Base-by-base conservation (phyloP, 1,140 invertebrate species). In the Procambarus clarkii region DNA sequence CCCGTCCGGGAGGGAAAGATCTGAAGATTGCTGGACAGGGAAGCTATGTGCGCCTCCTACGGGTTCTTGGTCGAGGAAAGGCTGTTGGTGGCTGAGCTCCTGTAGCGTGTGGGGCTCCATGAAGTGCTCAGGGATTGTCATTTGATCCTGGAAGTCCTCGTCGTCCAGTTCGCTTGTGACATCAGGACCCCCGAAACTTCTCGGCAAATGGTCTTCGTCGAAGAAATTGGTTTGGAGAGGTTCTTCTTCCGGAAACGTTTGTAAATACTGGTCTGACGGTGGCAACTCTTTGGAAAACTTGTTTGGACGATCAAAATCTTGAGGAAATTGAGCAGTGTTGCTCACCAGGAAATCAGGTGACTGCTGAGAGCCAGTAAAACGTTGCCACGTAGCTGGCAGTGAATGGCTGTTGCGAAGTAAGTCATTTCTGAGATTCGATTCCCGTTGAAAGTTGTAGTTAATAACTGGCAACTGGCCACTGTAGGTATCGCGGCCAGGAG, bases 91-190 rank as follows among this genome's bases (percentile, higher is more conserved):
- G 9, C 54, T 74, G 74, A 78, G 60, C 24, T 76, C 74, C 50
- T 15, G 45, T 5, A 86, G 24, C 9, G 71, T 34, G 2, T 48
- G 46, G 21, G 69, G 71, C 18, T 48, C 74, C 34, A 45, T 5
- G n/a, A 86, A 69, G 21, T 46, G 69, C 44, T 86, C 85, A 15
- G 85, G 74, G 74, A 86, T 4, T 48, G 69, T 60, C 45, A 71
- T n/a, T 3, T 86, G 85, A 74, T 86, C 85, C n/a, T 64, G 85
- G 48, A 24, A 86, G 85, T 78, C 74, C 58, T 46, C 74, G 18
- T n/a, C 15, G 54, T 34, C 85, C 15, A 86, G 48, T 13, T 46
- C 50, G 21, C 74, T 60, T 15, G 78, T 13, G 11, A 86, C 48
- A n/a, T 86, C 50, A 13, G 18, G 18, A 58, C 60, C n/a, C 46